Evolutionary conservation across 2,888 invertebrate genomes (phyloP).

Genomic region (Brenthis hecate): DNA sequence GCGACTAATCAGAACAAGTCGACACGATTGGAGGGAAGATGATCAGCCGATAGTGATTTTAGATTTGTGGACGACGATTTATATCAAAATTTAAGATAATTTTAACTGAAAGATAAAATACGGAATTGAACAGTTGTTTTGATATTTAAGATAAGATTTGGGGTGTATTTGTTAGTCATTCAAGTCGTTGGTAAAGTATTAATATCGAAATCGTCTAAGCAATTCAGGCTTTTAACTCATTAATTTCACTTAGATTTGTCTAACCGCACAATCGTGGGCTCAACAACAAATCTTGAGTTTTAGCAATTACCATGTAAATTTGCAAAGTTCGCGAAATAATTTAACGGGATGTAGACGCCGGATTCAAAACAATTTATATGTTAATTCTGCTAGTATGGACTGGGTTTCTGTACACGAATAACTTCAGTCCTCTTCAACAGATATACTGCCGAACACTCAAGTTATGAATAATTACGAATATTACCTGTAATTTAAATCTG

Average conservation of each 20-base stretch:
- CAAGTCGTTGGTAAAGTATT: not conserved
- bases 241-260: conserved; percentile 67
- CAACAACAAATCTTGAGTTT: conserved; percentile 81
- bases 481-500: conserved; percentile 28
- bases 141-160: no score
- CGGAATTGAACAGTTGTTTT: no score
- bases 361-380: conserved; percentile 82
- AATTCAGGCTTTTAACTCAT: conserved; percentile 59
- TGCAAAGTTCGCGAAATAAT: conserved; percentile 80
- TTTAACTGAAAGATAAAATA: no score
- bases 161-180: no score
- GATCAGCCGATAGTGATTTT: conserved; percentile 12
- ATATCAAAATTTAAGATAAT: no score
- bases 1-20: conserved; percentile 24
- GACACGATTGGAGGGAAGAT: conserved; percentile 13
- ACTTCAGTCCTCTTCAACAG: conserved; percentile 42
- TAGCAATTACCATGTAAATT: conserved; percentile 82
- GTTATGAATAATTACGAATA: conserved; percentile 38
- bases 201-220: conserved; percentile 51
- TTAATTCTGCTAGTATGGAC: conserved; percentile 76
- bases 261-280: conserved; percentile 74
- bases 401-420: conserved; percentile 53
- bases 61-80: conserved; percentile 2
- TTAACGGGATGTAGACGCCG: conserved; percentile 75
- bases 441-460: conserved; percentile 38